Percentiles rank a stretch among this genome's conserved stretches.
phyloP scores from a whole-genome alignment of 2,888 invertebrate genomes.

The Pomacea canaliculata region DNA sequence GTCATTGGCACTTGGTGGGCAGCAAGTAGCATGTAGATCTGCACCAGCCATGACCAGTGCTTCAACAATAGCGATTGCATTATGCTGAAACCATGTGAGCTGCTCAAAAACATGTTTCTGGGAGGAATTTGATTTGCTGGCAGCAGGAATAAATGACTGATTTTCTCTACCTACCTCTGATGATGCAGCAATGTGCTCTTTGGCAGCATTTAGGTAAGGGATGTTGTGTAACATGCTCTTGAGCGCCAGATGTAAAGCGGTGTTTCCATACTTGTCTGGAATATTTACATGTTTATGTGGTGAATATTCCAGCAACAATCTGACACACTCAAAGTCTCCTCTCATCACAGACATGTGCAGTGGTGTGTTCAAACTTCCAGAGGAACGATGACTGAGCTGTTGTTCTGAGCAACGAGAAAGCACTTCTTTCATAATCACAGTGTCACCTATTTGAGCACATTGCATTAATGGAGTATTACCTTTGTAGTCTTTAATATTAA shows the following conservation, averaged over 20 bases:
- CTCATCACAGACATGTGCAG: slow-evolving; percentile 49
- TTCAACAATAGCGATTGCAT: slow-evolving; percentile 42
- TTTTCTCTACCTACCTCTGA: slow-evolving; percentile 4
- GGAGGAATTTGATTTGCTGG: slow-evolving; percentile 5
- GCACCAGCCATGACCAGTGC: slow-evolving; percentile 41
- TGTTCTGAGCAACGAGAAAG: slow-evolving; percentile 33
- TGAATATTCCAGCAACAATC: slow-evolving; percentile 33
- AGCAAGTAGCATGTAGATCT: slow-evolving; percentile 23
- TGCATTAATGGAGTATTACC: slow-evolving; percentile 41
- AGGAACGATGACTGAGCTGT: slow-evolving; percentile 32
- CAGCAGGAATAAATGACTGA: background rate
- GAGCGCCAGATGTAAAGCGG: slow-evolving; percentile 37
- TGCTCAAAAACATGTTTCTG: slow-evolving; percentile 3
- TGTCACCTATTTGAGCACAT: slow-evolving; percentile 43
- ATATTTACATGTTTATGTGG: slow-evolving; percentile 35
- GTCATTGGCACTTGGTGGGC: background rate
- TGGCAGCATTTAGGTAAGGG: slow-evolving; percentile 35
- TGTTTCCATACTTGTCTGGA: slow-evolving; percentile 34
- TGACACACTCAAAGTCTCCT: slow-evolving; percentile 44
- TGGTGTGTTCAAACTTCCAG: slow-evolving; percentile 41
- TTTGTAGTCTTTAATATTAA: slow-evolving; percentile 41
- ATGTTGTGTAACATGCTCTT: slow-evolving; percentile 40
- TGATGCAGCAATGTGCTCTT: slow-evolving; percentile 17
- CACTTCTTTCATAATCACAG: slow-evolving; percentile 34
- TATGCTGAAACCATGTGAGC: slow-evolving; percentile 38